Evolutionary conservation across 1,140 invertebrate genomes (phyloP).

Genomic region (Cepaea nemoralis): DNA sequence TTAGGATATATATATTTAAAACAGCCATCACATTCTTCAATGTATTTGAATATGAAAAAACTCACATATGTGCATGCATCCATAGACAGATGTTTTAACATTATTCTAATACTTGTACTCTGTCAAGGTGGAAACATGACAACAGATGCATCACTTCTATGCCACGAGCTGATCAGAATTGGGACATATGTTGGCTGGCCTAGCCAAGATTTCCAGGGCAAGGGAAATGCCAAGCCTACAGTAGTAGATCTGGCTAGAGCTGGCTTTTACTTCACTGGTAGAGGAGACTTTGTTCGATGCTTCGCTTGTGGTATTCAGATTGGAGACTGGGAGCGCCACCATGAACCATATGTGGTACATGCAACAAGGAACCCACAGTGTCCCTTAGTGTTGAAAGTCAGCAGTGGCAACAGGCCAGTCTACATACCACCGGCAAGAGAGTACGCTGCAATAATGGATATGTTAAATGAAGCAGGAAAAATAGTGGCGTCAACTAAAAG

Average conservation of each 20-base stretch:
- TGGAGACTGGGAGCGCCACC: slow-evolving; percentile 31
- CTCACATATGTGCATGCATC: no score
- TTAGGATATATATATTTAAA: no score
- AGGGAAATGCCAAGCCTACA: slow-evolving; percentile 19
- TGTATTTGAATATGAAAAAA: no score
- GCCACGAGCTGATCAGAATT: slow-evolving; percentile 15
- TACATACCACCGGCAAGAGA: slow-evolving; percentile 2
- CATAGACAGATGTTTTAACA: no score
- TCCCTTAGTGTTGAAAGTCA: slow-evolving; percentile 3
- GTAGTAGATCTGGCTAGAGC: slow-evolving; percentile 18
- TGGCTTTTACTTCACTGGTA: slow-evolving; percentile 36
- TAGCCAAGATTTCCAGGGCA: slow-evolving; percentile 16
- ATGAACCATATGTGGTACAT: slow-evolving; percentile 32
- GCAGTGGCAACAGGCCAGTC: slow-evolving; percentile 1
- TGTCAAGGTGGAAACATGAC: neutral
- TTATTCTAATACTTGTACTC: no score
- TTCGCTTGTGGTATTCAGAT: slow-evolving; percentile 26
- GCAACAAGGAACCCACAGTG: slow-evolving; percentile 35
- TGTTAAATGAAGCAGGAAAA: slow-evolving; percentile 1
- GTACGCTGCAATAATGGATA: slow-evolving; percentile 2
- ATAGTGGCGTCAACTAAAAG: neutral
- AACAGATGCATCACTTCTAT: neutral
- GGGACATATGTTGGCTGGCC: slow-evolving; percentile 33
- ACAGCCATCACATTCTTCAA: no score
- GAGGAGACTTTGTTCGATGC: slow-evolving; percentile 20